Conservation (phyloP, 2,888 invertebrate species). For the Anorthoa munda region DNA sequence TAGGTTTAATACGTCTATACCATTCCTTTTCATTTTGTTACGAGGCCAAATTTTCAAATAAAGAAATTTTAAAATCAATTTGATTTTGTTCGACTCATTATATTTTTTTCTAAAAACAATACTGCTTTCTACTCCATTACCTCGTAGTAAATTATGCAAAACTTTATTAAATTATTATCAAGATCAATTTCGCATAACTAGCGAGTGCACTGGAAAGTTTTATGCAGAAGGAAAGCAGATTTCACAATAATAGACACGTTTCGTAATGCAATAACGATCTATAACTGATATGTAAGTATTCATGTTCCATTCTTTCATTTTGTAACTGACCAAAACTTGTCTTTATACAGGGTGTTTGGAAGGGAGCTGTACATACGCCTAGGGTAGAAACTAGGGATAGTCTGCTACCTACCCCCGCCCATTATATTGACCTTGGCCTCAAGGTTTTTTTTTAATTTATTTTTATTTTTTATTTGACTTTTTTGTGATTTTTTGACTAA, state of each 20-base stretch:
- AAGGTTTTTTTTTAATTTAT: no score
- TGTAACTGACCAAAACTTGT: background rate
- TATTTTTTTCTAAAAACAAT: slow-evolving; percentile 3
- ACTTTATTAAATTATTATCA: slow-evolving; percentile 55
- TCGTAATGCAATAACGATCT: slow-evolving; percentile 42
- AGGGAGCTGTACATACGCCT: no score
- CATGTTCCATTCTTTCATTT: background rate
- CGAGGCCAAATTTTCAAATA: background rate
- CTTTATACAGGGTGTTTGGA: no score
- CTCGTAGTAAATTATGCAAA: slow-evolving; percentile 48
- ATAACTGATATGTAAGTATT: background rate
- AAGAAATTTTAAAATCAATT: background rate
- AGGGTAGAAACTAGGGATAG: no score
- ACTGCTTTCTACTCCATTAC: slow-evolving; percentile 39
- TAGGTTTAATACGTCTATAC: background rate
- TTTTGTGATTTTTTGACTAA: no score
- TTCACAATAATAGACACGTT: slow-evolving; percentile 68
- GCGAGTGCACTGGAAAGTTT: slow-evolving; percentile 74
- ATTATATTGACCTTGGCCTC: no score
- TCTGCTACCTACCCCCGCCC: no score
- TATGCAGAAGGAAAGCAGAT: slow-evolving; percentile 74
- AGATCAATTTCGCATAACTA: slow-evolving; percentile 67
- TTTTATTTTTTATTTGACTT: no score
- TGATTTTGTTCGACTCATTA: background rate
- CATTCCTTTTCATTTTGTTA: background rate